Percentiles rank a stretch among this genome's conserved stretches.
Conservation (phyloP, 2,888 invertebrate species). For the Auanema freiburgensis region DNA sequence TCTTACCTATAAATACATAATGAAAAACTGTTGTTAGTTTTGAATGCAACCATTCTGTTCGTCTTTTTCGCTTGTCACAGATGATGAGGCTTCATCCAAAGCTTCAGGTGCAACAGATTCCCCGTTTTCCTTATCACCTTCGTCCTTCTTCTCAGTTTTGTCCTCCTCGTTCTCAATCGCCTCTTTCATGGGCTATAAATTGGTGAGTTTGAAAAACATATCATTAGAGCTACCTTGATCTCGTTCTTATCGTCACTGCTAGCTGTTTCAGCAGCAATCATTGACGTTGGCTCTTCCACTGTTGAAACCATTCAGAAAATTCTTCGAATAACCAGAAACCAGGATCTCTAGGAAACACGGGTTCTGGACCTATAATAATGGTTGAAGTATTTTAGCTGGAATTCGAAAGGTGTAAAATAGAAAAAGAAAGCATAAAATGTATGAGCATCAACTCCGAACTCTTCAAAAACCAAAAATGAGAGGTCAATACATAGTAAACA, state of each 20-base stretch:
- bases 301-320: slow-evolving; percentile 17
- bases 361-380: background rate
- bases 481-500: background rate
- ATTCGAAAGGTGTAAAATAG: background rate
- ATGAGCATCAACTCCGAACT: background rate
- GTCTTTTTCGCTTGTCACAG: too few species aligned
- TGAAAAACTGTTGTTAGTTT: too few species aligned
- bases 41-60: too few species aligned
- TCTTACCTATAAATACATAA: too few species aligned
- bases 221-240: slow-evolving; percentile 7
- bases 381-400: too few species aligned
- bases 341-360: background rate
- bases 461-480: background rate
- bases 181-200: slow-evolving; percentile 17
- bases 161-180: background rate
- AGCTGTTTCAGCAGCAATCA: slow-evolving; percentile 14
- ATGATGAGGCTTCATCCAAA: too few species aligned
- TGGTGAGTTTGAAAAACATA: background rate
- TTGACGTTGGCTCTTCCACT: slow-evolving; percentile 13
- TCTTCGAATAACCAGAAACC: background rate
- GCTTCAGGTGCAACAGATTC: slow-evolving; percentile 6
- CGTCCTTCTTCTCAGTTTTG: slow-evolving; percentile 1
- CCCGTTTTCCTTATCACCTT: slow-evolving; percentile 19
- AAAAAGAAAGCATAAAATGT: slow-evolving; percentile 1
- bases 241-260: slow-evolving; percentile 6